Percentiles rank a stretch among this genome's conserved stretches.
phyloP scores from a whole-genome alignment of 2,797 vertebrate species.

The Hemitrygon akajei region DNA sequence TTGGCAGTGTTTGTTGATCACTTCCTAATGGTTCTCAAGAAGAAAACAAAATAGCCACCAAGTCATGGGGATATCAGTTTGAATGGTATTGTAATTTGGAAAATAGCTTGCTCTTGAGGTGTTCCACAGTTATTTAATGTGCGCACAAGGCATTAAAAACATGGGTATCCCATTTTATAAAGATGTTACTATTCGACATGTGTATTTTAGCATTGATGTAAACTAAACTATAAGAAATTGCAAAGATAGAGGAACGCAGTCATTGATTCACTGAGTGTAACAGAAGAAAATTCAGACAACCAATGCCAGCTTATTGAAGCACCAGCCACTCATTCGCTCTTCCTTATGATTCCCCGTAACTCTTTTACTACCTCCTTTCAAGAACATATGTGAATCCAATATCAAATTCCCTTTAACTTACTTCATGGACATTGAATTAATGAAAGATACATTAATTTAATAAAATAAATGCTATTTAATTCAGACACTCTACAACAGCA shows the following conservation, averaged over 20 bases:
- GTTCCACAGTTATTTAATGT: background rate
- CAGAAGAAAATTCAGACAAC: background rate
- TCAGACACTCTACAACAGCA: background rate
- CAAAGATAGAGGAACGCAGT: background rate
- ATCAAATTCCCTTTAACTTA: background rate
- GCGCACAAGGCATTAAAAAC: background rate
- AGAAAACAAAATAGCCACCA: slow-evolving; percentile 9
- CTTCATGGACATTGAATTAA: background rate
- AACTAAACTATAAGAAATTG: background rate
- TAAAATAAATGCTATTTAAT: background rate
- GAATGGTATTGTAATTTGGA: slow-evolving; percentile 1
- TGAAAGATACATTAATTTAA: background rate
- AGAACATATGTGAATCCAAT: background rate
- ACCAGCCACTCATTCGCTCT: background rate
- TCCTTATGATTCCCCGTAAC: background rate
- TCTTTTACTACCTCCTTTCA: background rate
- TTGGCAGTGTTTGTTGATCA: background rate
- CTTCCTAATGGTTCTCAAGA: background rate
- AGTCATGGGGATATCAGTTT: background rate
- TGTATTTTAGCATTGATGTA: background rate
- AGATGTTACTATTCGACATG: no score
- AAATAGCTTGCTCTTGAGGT: slow-evolving; percentile 11
- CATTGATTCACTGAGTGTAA: background rate
- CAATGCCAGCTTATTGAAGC: background rate
- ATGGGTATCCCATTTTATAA: background rate